Evolutionary conservation across 2,113 vertebrate species (phyloP).

Genomic region (Coregonus clupeaformis): DNA sequence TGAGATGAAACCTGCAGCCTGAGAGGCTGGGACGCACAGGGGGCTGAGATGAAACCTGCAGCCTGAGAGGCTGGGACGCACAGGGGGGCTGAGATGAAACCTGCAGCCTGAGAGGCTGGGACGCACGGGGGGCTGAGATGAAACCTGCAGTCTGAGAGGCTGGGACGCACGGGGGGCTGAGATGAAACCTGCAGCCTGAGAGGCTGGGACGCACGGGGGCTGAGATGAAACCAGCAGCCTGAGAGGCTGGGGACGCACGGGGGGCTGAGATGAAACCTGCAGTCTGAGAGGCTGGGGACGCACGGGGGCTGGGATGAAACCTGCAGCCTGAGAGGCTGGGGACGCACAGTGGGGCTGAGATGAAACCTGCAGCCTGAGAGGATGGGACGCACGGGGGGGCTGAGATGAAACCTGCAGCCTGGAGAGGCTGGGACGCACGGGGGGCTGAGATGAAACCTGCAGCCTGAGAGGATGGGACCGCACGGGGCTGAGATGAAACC

Average conservation of each 20-base stretch:
- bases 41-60: slow-evolving; percentile 58
- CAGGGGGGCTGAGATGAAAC: slow-evolving; percentile 54
- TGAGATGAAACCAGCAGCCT: slow-evolving; percentile 60
- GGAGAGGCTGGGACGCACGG: slow-evolving; percentile 53
- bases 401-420: slow-evolving; percentile 60
- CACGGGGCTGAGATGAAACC: slow-evolving; percentile 57
- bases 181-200: slow-evolving; percentile 64
- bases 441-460: slow-evolving; percentile 59
- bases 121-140: slow-evolving; percentile 52
- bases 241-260: slow-evolving; percentile 53
- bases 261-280: slow-evolving; percentile 59
- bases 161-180: slow-evolving; percentile 46
- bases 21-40: slow-evolving; percentile 54
- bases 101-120: slow-evolving; percentile 55
- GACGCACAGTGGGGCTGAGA: slow-evolving; percentile 52
- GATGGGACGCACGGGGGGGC: slow-evolving; percentile 46
- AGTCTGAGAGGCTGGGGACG: slow-evolving; percentile 55
- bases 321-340: slow-evolving; percentile 55
- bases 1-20: slow-evolving; percentile 60
- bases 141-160: slow-evolving; percentile 62
- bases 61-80: slow-evolving; percentile 57
- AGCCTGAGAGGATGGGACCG: slow-evolving; percentile 55
- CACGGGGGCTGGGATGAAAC: slow-evolving; percentile 56
- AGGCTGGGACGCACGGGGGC: slow-evolving; percentile 48
- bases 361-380: slow-evolving; percentile 64